Conservation (phyloP, 1,140 invertebrate genomes). For the Trypoxylus dichotomus region DNA sequence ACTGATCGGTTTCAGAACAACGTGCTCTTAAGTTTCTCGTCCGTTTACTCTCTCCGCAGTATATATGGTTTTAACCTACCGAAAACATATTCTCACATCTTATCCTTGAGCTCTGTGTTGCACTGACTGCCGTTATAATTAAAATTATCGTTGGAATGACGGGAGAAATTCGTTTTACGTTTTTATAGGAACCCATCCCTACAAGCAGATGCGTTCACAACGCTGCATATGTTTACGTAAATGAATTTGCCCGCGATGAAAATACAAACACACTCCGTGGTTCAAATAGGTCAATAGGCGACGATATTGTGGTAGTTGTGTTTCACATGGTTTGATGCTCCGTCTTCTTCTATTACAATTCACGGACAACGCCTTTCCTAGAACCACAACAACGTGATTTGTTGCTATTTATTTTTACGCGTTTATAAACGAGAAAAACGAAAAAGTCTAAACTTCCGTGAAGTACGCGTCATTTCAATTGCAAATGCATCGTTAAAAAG, state of each 20-base stretch:
- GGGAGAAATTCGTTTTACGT: no score
- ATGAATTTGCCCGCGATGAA: neutral
- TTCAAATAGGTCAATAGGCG: conserved; percentile 18
- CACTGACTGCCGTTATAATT: neutral
- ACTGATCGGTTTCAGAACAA: conserved; percentile 9
- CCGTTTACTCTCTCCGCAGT: neutral
- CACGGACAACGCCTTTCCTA: no score
- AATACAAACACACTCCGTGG: neutral
- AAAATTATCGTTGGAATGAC: neutral
- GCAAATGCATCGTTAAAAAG: no score
- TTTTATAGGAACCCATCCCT: no score
- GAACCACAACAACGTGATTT: no score
- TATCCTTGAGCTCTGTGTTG: neutral
- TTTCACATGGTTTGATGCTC: neutral
- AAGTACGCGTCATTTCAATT: no score
- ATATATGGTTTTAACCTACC: neutral
- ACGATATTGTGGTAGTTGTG: neutral
- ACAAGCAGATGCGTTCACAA: no score
- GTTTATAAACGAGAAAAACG: no score
- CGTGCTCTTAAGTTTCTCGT: conserved; percentile 3
- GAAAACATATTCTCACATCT: neutral
- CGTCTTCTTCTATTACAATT: neutral
- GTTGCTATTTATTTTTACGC: no score
- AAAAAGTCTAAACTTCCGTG: no score
- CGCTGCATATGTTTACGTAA: no score